Conservation (phyloP, 2,797 vertebrate genomes). For the Psittacula echo region DNA sequence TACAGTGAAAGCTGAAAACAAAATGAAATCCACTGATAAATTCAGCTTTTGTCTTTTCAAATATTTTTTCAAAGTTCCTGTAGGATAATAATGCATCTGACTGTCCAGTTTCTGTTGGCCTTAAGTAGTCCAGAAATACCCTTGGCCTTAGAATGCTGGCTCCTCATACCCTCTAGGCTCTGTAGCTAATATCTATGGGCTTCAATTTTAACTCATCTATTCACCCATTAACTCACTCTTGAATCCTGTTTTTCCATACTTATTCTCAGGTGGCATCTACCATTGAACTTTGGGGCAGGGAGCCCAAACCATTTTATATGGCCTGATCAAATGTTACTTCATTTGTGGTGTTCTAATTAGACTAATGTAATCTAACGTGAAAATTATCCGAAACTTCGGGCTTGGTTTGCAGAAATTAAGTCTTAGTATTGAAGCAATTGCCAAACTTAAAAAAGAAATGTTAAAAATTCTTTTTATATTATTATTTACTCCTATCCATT, state of each 20-base stretch:
- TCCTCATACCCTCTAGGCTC: neutral
- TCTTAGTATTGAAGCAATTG: neutral
- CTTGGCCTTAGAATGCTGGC: neutral
- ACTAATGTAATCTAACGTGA: neutral
- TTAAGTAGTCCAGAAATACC: neutral
- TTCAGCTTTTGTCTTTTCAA: neutral
- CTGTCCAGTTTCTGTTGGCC: neutral
- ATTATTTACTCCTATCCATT: neutral
- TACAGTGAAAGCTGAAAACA: neutral
- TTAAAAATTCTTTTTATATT: neutral
- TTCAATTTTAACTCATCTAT: neutral
- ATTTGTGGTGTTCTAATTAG: neutral
- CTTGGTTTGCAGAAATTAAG: neutral
- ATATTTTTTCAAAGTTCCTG: neutral
- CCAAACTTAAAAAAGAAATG: neutral
- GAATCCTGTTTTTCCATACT: neutral
- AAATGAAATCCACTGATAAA: neutral
- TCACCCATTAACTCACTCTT: neutral
- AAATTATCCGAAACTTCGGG: neutral
- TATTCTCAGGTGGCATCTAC: neutral
- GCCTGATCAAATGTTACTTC: neutral
- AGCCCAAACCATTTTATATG: neutral
- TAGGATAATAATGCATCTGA: neutral
- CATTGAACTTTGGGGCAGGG: neutral
- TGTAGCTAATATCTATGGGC: neutral